phyloP scores from a whole-genome alignment of 2,888 invertebrate species.

The Diplolepis rosae region DNA sequence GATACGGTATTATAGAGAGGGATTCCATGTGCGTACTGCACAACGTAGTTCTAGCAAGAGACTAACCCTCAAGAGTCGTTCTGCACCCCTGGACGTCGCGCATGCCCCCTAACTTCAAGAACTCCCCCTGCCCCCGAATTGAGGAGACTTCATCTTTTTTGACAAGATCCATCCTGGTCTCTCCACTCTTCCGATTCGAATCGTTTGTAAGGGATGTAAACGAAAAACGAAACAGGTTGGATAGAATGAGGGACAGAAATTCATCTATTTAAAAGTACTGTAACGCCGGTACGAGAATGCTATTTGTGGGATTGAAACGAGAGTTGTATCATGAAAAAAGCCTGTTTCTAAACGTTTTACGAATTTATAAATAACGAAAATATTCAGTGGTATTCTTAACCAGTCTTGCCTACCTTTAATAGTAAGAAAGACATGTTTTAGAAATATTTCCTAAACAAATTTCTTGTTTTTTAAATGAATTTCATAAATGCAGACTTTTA shows the following conservation, averaged over 20 bases:
- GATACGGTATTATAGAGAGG: constrained; percentile 18
- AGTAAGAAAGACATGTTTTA: too few species aligned
- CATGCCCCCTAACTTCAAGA: constrained; percentile 62
- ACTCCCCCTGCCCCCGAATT: constrained; percentile 51
- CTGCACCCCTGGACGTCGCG: constrained; percentile 68
- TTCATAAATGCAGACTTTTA: too few species aligned
- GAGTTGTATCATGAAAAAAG: background rate
- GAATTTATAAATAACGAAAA: too few species aligned
- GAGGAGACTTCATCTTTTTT: constrained; percentile 62
- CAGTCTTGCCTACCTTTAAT: too few species aligned
- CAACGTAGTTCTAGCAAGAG: constrained; percentile 68
- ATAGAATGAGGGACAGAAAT: background rate
- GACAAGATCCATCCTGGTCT: constrained; percentile 42
- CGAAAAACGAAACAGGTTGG: constrained; percentile 5
- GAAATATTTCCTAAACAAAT: too few species aligned
- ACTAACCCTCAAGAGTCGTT: constrained; percentile 67
- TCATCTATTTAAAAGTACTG: constrained; percentile 15
- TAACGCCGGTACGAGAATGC: background rate
- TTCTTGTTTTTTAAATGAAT: too few species aligned
- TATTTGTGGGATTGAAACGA: constrained; percentile 16
- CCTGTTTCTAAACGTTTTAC: background rate
- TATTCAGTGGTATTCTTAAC: too few species aligned
- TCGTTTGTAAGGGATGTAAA: constrained; percentile 15
- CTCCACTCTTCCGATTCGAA: constrained; percentile 16
- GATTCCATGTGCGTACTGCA: constrained; percentile 54